Conservation (phyloP, 1,140 invertebrate species). For the Drosophila triauraria region DNA sequence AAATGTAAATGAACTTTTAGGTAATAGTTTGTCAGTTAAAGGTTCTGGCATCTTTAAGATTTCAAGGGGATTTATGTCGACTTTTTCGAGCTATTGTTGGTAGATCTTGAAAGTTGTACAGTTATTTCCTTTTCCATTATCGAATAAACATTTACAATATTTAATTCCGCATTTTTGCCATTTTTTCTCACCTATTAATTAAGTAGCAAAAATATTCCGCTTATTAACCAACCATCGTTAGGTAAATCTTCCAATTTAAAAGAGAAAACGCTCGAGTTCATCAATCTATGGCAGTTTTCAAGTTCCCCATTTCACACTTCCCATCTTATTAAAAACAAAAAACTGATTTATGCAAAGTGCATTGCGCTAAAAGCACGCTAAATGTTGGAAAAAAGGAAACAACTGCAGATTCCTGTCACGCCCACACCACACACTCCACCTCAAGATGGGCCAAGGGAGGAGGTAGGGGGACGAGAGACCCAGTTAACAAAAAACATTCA, state of each 20-base stretch:
- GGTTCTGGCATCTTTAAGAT: neutral
- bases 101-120: neutral
- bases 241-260: constrained; percentile 17
- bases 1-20: constrained; percentile 26
- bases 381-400: constrained; percentile 22
- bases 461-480: constrained; percentile 30
- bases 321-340: constrained; percentile 11
- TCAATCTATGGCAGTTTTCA: constrained; percentile 5
- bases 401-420: constrained; percentile 19
- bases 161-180: neutral
- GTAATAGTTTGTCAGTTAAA: constrained; percentile 6
- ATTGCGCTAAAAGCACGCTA: constrained; percentile 27
- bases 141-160: neutral
- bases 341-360: constrained; percentile 40
- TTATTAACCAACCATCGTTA: neutral
- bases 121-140: neutral
- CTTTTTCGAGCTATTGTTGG: no score
- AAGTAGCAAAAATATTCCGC: neutral
- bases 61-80: neutral
- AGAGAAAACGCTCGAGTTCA: constrained; percentile 37
- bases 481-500: constrained; percentile 57
- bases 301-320: constrained; percentile 26
- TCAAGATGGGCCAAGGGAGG: constrained; percentile 14
- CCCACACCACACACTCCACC: constrained; percentile 7
- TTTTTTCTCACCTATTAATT: neutral